Conservation (phyloP, 2,797 vertebrate genomes). For the Ptychobarbus kaznakovi region DNA sequence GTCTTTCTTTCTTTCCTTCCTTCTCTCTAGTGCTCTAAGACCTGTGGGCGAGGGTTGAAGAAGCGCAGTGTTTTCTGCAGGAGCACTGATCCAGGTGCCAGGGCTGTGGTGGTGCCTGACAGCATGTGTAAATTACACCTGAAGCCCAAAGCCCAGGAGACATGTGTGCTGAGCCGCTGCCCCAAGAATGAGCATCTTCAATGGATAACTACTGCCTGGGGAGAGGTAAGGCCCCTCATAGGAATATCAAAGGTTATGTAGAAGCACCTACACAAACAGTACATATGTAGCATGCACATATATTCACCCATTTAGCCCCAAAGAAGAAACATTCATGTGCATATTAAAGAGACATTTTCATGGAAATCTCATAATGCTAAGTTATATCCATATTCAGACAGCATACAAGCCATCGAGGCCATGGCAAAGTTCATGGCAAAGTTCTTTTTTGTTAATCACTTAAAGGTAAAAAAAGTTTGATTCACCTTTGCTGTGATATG, state of each 20-base stretch:
- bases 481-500: background rate
- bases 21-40: constrained; percentile 89
- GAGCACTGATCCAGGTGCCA: constrained; percentile 73
- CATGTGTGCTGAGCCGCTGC: constrained; percentile 89
- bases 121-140: constrained; percentile 80
- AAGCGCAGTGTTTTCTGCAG: constrained; percentile 88
- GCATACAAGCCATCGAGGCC: too few species aligned
- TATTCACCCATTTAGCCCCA: background rate
- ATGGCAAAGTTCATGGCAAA: too few species aligned
- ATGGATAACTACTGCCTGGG: constrained; percentile 90
- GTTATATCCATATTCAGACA: background rate
- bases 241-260: constrained; percentile 25
- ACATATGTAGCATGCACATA: background rate
- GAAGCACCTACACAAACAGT: background rate
- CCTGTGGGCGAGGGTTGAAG: constrained; percentile 90
- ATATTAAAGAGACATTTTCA: background rate
- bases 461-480: background rate
- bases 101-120: constrained; percentile 80
- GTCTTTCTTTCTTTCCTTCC: constrained; percentile 23
- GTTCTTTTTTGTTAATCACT: too few species aligned
- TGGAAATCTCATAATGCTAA: background rate
- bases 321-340: background rate
- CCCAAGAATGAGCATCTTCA: constrained; percentile 90
- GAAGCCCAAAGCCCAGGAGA: constrained; percentile 87
- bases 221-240: constrained; percentile 81